Base-by-base conservation (phyloP, 2,888 invertebrate species). In the Rotaria magnacalcarata region DNA sequence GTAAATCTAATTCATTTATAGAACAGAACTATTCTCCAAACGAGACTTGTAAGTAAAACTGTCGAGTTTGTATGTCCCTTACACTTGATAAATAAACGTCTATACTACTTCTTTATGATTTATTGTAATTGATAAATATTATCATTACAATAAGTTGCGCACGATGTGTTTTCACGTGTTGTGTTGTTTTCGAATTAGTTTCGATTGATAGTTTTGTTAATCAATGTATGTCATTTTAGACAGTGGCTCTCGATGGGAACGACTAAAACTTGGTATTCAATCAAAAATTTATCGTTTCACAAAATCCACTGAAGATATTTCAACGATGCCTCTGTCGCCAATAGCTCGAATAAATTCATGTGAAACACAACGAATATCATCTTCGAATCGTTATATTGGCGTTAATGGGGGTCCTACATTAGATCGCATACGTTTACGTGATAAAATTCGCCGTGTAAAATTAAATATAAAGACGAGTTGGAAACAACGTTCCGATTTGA, bases 381-480 rank as follows among this genome's bases (percentile, higher is more conserved):
- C 16, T 1, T 67, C 67, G 7, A 67, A 16, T 34, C 67, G 67
- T 34, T 16, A 67, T 67, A 34, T 34, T 67, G 67, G 34, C 34
- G 34, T 6, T 41, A 34, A 67, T 67, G 34, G 4, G 34, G 67
- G 34, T 67, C 47, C 47, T 24, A 14, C 24, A 11, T 3, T 80
- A 21, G 80, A 80, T 47, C 80, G 80, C n/a, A n/a, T 14, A 16
- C 80, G 80, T n/a, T 80, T 80, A n/a, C 80, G 80, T 43, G 80
- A 80, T 80, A 80, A 80, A 47, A 80, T 80, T n/a, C 80, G 80
- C 47, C 80, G 80, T 80, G 80, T 80, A 4, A 80, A 47, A 80
- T 80, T 80, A 80, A 80, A 80, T 80, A 7, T 80, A 21, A 80
- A 80, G 6, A 47, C 80, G 5, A 80, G 24, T n/a, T 80, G 80